Evolutionary conservation across 2,113 vertebrate species (phyloP).

Genomic region (Cavia porcellus): DNA sequence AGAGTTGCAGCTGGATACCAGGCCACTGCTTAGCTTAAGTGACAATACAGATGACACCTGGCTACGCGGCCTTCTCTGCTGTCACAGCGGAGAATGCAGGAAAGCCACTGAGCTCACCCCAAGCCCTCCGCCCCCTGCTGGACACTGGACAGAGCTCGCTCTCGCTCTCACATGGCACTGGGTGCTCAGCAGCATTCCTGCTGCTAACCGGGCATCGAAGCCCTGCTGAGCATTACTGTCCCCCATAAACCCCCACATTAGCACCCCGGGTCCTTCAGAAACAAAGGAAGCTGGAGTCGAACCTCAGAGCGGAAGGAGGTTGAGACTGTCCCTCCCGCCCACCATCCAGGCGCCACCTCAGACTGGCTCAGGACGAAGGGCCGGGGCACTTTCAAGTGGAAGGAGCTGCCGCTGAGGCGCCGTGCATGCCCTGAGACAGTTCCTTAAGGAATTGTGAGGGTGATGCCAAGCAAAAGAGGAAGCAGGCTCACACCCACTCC

Average conservation of each 20-base stretch:
- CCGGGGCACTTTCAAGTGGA: background rate
- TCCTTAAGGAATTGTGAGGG: background rate
- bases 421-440: background rate
- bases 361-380: background rate
- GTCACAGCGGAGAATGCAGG: background rate
- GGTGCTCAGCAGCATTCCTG: background rate
- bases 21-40: background rate
- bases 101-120: background rate
- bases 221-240: background rate
- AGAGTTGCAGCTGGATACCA: background rate
- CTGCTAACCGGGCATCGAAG: background rate
- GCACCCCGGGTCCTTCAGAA: background rate
- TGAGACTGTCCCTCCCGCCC: background rate
- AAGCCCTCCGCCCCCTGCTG: too few relatives aligned
- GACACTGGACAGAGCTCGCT: background rate
- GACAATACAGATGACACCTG: background rate
- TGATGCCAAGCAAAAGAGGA: background rate
- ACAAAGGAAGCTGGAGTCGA: background rate
- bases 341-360: too few relatives aligned
- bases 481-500: fast-evolving
- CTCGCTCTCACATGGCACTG: fast-evolving
- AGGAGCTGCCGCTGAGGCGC: fast-evolving
- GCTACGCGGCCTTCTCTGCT: background rate
- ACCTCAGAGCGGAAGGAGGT: background rate
- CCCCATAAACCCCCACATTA: background rate